Evolutionary conservation across 2,113 vertebrate genomes (phyloP).

Genomic region (Pituophis catenifer): DNA sequence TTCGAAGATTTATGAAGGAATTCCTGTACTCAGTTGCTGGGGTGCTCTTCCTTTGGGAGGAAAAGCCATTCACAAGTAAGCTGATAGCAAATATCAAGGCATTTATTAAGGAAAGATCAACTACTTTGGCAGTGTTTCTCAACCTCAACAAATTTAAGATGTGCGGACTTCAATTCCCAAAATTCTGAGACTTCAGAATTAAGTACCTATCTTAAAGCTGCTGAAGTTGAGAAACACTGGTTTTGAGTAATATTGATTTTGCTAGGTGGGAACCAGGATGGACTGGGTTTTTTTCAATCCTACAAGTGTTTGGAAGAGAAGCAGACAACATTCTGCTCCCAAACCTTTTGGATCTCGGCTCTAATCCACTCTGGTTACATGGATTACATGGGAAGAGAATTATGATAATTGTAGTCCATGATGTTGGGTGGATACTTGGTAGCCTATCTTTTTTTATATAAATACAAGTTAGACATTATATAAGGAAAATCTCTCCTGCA

Average conservation of each 20-base stretch:
- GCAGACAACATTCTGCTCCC: neutral
- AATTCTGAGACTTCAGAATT: neutral
- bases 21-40: conserved; percentile 91
- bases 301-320: neutral
- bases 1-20: conserved; percentile 90
- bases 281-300: neutral
- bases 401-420: neutral
- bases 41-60: conserved; percentile 92
- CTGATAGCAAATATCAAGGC: neutral
- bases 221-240: neutral
- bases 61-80: conserved; percentile 95
- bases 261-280: neutral
- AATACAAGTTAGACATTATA: neutral
- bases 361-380: neutral
- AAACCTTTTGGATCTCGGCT: neutral
- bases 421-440: neutral
- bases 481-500: neutral
- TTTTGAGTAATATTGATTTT: neutral
- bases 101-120: neutral
- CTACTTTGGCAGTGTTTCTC: neutral
- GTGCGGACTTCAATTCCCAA: neutral
- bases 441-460: neutral
- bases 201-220: neutral
- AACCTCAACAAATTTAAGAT: neutral
- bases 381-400: neutral